Percentiles rank a stretch among this genome's conserved stretches.
phyloP scores from a whole-genome alignment of 2,113 vertebrate genomes.

The Campylorhamphus procurvoides region DNA sequence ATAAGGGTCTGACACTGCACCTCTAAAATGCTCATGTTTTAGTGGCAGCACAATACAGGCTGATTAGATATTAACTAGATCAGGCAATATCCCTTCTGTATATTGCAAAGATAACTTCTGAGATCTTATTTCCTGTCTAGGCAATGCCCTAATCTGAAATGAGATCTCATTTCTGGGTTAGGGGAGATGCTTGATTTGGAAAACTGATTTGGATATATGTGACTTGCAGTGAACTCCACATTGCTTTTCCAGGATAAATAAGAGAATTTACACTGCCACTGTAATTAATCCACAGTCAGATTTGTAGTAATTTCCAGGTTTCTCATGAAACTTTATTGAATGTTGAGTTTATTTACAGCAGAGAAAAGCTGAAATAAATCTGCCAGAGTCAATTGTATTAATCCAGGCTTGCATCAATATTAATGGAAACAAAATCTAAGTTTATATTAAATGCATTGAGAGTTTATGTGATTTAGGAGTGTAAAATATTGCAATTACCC shows the following conservation, averaged over 20 bases:
- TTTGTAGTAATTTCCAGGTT: not conserved
- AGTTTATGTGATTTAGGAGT: not conserved
- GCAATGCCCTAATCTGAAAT: constrained; percentile 45
- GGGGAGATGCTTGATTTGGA: not conserved
- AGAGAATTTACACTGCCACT: not conserved
- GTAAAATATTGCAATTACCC: not conserved
- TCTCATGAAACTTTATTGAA: not conserved
- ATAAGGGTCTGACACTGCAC: not conserved
- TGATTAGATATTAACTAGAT: not conserved
- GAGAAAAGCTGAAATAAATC: not conserved
- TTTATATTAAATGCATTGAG: not conserved
- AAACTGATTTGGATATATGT: constrained; percentile 13
- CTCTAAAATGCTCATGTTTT: not conserved
- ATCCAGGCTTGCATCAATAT: not conserved
- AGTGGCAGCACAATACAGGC: not conserved
- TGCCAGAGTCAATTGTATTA: not conserved
- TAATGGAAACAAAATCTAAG: not conserved
- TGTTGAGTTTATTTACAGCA: not conserved
- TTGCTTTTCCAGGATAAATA: not conserved
- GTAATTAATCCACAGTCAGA: not conserved
- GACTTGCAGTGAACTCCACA: not conserved
- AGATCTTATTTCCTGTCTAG: constrained; percentile 38
- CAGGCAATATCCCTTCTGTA: constrained; percentile 10
- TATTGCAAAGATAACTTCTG: constrained; percentile 20
- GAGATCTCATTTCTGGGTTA: constrained; percentile 29